Evolutionary conservation across 2,113 vertebrate species (phyloP).

Genomic region (Takifugu bimaculatus): DNA sequence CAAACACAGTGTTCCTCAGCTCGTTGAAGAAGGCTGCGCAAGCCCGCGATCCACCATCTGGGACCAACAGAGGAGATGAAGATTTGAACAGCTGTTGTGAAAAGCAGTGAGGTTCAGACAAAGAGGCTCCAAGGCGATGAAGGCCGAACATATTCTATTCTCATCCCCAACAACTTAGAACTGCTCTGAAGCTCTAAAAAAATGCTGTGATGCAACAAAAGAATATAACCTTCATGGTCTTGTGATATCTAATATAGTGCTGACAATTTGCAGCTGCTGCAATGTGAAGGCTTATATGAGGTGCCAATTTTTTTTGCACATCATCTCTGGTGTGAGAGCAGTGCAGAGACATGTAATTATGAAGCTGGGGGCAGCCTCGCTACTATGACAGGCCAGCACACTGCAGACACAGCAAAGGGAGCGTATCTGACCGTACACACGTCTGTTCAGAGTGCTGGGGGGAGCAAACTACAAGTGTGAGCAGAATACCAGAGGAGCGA

Average conservation of each 20-base stretch:
- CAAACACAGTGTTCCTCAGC: slow-evolving; percentile 93
- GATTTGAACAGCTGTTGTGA: slow-evolving; percentile 47
- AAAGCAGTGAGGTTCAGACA: slow-evolving; percentile 32
- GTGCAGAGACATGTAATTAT: slow-evolving; percentile 49
- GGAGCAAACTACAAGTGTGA: slow-evolving; percentile 11
- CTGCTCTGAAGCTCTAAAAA: slow-evolving; percentile 3
- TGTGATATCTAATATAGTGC: slow-evolving; percentile 8
- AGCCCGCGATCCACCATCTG: slow-evolving; percentile 89
- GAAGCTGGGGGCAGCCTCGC: slow-evolving; percentile 47
- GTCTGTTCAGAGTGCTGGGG: neutral
- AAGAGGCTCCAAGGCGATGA: slow-evolving; percentile 4
- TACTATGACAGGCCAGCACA: slow-evolving; percentile 39
- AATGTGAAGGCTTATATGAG: slow-evolving; percentile 21
- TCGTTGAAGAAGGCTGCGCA: slow-evolving; percentile 92
- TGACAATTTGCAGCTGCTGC: slow-evolving; percentile 20
- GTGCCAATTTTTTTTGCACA: slow-evolving; percentile 26
- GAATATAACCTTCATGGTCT: slow-evolving; percentile 16
- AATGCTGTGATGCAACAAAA: slow-evolving; percentile 19
- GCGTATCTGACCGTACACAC: slow-evolving; percentile 25
- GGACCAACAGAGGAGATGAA: slow-evolving; percentile 41
- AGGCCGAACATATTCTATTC: slow-evolving; percentile 21
- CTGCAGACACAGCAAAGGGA: slow-evolving; percentile 32
- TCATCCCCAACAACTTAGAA: slow-evolving; percentile 10
- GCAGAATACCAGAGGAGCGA: slow-evolving; percentile 27
- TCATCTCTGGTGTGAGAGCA: slow-evolving; percentile 33